phyloP scores from a whole-genome alignment of 2,797 vertebrate species.

The Antrozous pallidus region DNA sequence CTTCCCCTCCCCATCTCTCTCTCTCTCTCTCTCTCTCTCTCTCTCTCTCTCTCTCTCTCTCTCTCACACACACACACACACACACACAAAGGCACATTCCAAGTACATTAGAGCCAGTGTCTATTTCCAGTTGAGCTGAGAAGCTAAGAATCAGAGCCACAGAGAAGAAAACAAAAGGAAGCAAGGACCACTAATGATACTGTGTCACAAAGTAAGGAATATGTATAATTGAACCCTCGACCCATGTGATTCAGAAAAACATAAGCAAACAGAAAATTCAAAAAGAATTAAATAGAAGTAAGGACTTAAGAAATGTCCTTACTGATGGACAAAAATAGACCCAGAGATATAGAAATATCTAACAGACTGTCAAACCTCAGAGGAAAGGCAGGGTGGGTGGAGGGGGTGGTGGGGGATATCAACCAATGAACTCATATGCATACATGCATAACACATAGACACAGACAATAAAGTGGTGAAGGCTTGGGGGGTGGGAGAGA shows the following conservation, averaged over 20 bases:
- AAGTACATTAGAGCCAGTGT: not conserved
- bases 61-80: not conserved
- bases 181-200: not conserved
- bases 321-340: too few species aligned
- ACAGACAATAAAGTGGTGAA: too few species aligned
- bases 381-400: too few species aligned
- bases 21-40: too few species aligned
- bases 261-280: not conserved
- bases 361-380: too few species aligned
- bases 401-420: too few species aligned
- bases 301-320: not conserved
- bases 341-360: too few species aligned
- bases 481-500: too few species aligned
- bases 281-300: not conserved
- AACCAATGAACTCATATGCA: too few species aligned
- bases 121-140: not conserved
- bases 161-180: not conserved
- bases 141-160: not conserved
- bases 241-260: not conserved
- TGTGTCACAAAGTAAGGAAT: not conserved
- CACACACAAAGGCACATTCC: not conserved
- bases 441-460: too few species aligned
- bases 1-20: too few species aligned
- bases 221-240: not conserved
- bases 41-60: too few species aligned